These are phyloP conservation scores for Eupithecia insigniata DNA, from an alignment of 2,888 invertebrate species.

Conservation along the genomic window DNA sequence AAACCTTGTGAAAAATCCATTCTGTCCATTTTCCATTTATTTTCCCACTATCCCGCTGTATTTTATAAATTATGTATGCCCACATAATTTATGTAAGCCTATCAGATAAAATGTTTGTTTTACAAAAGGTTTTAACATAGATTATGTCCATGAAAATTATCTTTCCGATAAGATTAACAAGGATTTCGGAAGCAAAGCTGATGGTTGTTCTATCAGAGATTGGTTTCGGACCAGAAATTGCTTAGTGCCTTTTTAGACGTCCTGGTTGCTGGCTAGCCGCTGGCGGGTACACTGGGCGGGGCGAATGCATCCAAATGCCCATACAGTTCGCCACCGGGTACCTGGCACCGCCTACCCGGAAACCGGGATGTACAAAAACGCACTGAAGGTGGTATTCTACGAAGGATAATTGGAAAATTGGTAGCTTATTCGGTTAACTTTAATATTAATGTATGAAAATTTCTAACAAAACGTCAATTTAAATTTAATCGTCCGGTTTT, in stretches of 20 bases:
- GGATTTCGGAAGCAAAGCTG: background rate
- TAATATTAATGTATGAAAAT: background rate
- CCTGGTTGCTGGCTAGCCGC: too few species aligned
- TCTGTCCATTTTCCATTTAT: background rate
- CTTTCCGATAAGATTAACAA: constrained; percentile 4
- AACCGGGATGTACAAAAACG: too few species aligned
- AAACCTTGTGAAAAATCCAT: too few species aligned
- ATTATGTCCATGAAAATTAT: background rate
- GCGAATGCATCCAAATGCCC: too few species aligned
- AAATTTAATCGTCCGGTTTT: background rate
- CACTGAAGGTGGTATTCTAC: background rate
- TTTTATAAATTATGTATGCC: too few species aligned
- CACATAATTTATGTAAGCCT: background rate
- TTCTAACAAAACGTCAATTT: background rate
- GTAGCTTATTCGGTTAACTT: background rate
- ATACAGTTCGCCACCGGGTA: too few species aligned
- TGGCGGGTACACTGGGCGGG: too few species aligned
- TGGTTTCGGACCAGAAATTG: background rate
- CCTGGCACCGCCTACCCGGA: too few species aligned
- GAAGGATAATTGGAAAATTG: background rate
- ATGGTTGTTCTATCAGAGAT: background rate
- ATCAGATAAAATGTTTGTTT: background rate
- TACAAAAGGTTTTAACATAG: background rate
- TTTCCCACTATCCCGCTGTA: background rate
- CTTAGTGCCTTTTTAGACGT: too few species aligned